A percentile compares a stretch with the other conserved stretches of the same genome.
Evolutionary conservation across 1,140 invertebrate genomes (phyloP).

Genomic region (Proctacanthus coquilletti): DNA sequence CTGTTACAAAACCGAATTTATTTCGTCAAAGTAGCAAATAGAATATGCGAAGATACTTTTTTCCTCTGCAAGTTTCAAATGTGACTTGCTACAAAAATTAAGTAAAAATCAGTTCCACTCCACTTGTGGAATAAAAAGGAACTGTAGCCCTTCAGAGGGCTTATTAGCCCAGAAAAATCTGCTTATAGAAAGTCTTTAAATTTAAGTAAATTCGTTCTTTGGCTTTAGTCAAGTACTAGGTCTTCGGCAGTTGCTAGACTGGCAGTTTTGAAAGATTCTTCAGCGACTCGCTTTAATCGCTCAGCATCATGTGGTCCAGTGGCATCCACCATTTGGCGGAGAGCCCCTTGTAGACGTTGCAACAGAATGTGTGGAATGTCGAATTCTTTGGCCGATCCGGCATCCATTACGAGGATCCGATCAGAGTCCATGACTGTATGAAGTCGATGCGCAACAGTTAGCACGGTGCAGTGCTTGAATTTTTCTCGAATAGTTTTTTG

Average conservation of each 20-base stretch:
- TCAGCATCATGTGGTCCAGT: conserved; percentile 21
- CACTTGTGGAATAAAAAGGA: too few relatives aligned
- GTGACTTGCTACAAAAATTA: too few relatives aligned
- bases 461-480: conserved; percentile 43
- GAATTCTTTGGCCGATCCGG: conserved; percentile 42
- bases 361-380: conserved; percentile 44
- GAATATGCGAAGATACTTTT: too few relatives aligned
- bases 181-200: too few relatives aligned
- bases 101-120: too few relatives aligned
- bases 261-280: not conserved
- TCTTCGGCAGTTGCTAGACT: not conserved
- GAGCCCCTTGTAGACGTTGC: conserved; percentile 27
- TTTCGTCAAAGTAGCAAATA: too few relatives aligned
- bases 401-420: conserved; percentile 44
- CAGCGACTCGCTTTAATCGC: conserved; percentile 19
- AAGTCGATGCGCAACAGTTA: conserved; percentile 60
- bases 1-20: too few relatives aligned
- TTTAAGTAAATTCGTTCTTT: not conserved
- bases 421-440: conserved; percentile 74
- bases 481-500: conserved; percentile 37
- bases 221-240: not conserved
- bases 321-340: conserved; percentile 22
- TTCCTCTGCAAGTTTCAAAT: too few relatives aligned
- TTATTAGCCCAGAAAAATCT: not conserved
- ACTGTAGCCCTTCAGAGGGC: too few relatives aligned